These are phyloP conservation scores for Leptoteleia sp. DNA, from an alignment of 1,140 invertebrate genomes.

Conservation along the genomic window DNA sequence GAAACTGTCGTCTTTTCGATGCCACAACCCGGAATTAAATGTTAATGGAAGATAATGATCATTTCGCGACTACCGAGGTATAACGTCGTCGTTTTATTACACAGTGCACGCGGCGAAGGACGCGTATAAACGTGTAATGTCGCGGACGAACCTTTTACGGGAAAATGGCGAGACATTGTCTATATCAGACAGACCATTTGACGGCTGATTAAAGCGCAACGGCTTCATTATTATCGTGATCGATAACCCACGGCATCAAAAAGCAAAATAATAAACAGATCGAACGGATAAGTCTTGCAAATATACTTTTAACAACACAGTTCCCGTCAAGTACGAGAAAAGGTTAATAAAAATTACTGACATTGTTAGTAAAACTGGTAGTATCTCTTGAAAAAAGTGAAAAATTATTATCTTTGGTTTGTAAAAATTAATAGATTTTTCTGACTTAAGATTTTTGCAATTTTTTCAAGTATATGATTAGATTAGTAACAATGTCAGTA, in stretches of 20 bases:
- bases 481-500: too few relatives aligned
- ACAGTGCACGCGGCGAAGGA: conserved; percentile 24
- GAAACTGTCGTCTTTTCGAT: conserved; percentile 26
- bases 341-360: too few relatives aligned
- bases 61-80: conserved; percentile 34
- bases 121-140: conserved; percentile 43
- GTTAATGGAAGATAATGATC: conserved; percentile 55
- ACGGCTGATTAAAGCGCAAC: conserved; percentile 43
- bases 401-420: too few relatives aligned
- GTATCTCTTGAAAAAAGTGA: too few relatives aligned
- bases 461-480: too few relatives aligned
- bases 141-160: conserved; percentile 41
- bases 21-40: conserved; percentile 46
- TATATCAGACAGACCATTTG: conserved; percentile 35
- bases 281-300: too few relatives aligned
- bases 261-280: not conserved
- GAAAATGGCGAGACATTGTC: conserved; percentile 43
- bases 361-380: too few relatives aligned
- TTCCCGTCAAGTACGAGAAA: too few relatives aligned
- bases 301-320: too few relatives aligned
- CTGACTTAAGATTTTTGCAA: too few relatives aligned
- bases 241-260: not conserved
- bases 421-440: too few relatives aligned
- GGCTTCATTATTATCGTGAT: conserved; percentile 10
- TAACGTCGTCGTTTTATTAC: conserved; percentile 41